Evolutionary conservation across 2,888 invertebrate species (phyloP).

Genomic region (Macropis europaea): DNA sequence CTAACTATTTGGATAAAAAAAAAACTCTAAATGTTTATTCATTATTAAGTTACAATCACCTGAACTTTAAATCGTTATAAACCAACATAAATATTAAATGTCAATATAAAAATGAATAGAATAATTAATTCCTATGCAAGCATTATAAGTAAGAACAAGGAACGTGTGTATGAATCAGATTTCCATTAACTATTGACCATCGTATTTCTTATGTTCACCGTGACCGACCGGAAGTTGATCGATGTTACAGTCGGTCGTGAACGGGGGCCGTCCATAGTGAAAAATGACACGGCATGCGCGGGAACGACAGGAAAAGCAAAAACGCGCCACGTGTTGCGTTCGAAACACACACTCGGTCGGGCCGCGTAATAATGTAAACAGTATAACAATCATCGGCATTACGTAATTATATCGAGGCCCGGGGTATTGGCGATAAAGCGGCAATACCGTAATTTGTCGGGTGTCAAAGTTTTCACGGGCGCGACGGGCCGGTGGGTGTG

Average conservation of each 20-base stretch:
- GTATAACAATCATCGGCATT: slow-evolving; percentile 54
- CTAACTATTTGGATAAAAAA: no score
- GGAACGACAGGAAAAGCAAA: slow-evolving; percentile 33
- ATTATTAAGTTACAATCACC: no score
- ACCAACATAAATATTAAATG: no score
- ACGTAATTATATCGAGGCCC: slow-evolving; percentile 48
- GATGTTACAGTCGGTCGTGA: background rate
- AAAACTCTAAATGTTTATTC: no score
- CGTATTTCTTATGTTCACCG: background rate
- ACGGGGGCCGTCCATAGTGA: slow-evolving; percentile 1
- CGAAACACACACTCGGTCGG: slow-evolving; percentile 49
- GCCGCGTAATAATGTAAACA: slow-evolving; percentile 50
- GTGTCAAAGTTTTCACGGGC: slow-evolving; percentile 54
- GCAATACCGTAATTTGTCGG: slow-evolving; percentile 55
- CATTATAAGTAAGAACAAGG: no score
- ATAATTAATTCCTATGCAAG: no score
- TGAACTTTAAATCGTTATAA: no score
- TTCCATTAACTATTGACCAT: no score
- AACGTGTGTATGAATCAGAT: no score
- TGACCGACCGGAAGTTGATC: slow-evolving; percentile 13
- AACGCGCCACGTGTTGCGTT: slow-evolving; percentile 52
- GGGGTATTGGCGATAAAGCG: slow-evolving; percentile 47
- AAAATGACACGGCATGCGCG: slow-evolving; percentile 21
- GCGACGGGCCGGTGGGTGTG: background rate
- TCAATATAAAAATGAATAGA: no score